Base-by-base conservation (phyloP, 1,140 invertebrate genomes). In the Drosophila ohnishii region DNA sequence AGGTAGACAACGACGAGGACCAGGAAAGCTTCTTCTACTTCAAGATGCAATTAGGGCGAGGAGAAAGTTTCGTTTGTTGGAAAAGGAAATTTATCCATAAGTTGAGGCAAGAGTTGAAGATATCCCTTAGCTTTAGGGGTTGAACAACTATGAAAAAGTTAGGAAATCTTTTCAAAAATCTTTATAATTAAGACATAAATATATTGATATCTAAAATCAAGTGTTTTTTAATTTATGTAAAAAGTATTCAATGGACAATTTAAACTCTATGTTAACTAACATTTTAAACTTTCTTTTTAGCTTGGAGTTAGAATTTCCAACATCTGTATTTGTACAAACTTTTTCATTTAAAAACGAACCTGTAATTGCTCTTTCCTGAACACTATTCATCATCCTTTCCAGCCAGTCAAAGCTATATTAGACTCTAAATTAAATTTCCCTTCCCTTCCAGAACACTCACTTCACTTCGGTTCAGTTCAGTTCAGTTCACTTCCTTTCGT, bases 1-100 rank as follows among this genome's bases (percentile, higher is more conserved):
- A 75, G 73, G 72, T 66, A 75, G 72, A 56, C 64, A 72, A 72
- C 51, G 30, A 35, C 7, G 56, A 71, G 22, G 34, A 28, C 34
- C 25, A 59, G 71, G 51, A 50, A 57, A 51, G 51, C 32, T 11
- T n/a, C 48, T 64, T 63, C 70, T 76, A 76, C 60, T 78, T 85
- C 51, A 75, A 81, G 78, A 74, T 80, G 79, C 82, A 85, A 85
- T 87, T 85, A 75, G 83, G 83, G 69, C 82, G 62, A 47, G 59
- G 67, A 53, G 78, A 82, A 87, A 85, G 82, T 85, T 80, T 48
- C 47, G 64, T 40, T 69, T 56, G 67, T 71, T 50, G 65, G 67
- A 16, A 47, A 71, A 60, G 42, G 51, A 71, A 40, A 71, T 71
- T 40, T 47, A 40, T 35, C 61, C 32, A 55, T 42, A 63, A 60